phyloP scores from a whole-genome alignment of 2,113 vertebrate species.

The Anolis sagrei region DNA sequence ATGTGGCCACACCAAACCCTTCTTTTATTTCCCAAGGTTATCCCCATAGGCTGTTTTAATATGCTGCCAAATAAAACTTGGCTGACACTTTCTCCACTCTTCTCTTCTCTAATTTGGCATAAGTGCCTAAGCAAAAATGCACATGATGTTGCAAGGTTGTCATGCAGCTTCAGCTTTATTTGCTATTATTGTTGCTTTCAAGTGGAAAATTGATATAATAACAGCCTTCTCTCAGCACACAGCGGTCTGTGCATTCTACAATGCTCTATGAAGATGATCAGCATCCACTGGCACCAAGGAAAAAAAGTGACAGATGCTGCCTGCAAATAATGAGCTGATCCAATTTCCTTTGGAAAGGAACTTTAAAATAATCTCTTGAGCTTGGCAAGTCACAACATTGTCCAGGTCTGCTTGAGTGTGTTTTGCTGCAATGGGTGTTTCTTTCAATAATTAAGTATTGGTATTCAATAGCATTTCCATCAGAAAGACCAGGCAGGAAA shows the following conservation, averaged over 20 bases:
- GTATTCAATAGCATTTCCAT: slow-evolving; percentile 37
- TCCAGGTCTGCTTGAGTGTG: slow-evolving; percentile 19
- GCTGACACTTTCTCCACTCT: slow-evolving; percentile 4
- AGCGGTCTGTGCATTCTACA: slow-evolving; percentile 63
- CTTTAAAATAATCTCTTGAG: slow-evolving; percentile 63
- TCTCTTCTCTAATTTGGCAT: background rate
- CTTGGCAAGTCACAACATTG: slow-evolving; percentile 48
- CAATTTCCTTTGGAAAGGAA: slow-evolving; percentile 61
- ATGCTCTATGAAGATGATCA: slow-evolving; percentile 62
- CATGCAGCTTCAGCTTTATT: slow-evolving; percentile 62
- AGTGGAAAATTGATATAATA: slow-evolving; percentile 74
- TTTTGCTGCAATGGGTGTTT: slow-evolving; percentile 21
- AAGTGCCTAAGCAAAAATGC: slow-evolving; percentile 39
- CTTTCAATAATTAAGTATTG: slow-evolving; percentile 14
- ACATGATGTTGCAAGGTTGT: slow-evolving; percentile 54
- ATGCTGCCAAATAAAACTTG: slow-evolving; percentile 17
- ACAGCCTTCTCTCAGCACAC: slow-evolving; percentile 62
- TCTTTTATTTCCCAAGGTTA: background rate
- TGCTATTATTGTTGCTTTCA: slow-evolving; percentile 74
- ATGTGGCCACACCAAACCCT: background rate
- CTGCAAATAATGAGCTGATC: slow-evolving; percentile 70
- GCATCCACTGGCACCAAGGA: slow-evolving; percentile 55
- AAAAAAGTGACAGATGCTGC: slow-evolving; percentile 69
- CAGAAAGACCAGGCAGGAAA: background rate
- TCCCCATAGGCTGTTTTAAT: background rate